Base-by-base conservation (phyloP, 2,888 invertebrate genomes). In the Mythimna impura region DNA sequence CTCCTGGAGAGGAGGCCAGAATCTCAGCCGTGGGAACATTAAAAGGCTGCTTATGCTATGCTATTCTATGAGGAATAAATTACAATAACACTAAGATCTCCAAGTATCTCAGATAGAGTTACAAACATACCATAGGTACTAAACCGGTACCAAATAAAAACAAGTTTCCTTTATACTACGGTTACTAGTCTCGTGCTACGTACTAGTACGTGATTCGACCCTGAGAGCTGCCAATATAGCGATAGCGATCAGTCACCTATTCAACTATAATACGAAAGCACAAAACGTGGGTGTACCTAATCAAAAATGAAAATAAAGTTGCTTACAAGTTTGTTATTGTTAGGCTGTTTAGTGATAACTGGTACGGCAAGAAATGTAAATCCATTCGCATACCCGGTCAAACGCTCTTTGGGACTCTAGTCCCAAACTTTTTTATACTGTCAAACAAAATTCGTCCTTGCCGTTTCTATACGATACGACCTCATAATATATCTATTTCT, bases 91-190 rank as follows among this genome's bases (percentile, higher is more conserved):
- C 4, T 12, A 52, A 57, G 22, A 54, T 12, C 22, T 25, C 55
- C 4, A 55, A 30, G 20, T 34, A 36, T 40, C 52, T 20, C 22
- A 34, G n/a, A n/a, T 34, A 65, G 5, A 66, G 7, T 47, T 22
- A 30, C 14, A 57, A 34, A 9, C 10, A 12, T 57, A 20, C 50
- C 7, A 2, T 9, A 17, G 9, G n/a, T n/a, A n/a, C n/a, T 58
- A 71, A 78, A 58, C 73, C 40, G 71, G 58, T 78, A 78, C 40
- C 5, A 52, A 50, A 70, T 36, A 50, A 71, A 73, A 73, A 71
- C 73, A 71, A 58, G 73, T 73, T 73, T 58, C 22, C 7, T 10
- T 58, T 22, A 40, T 22, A 1, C 22, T 57, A 77, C 50, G 22
- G 7, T 50, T 55, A 9, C 55, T 30, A 40, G 50, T 57, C 14